phyloP scores from a whole-genome alignment of 2,888 invertebrate genomes.

The Gnatocerus cornutus region DNA sequence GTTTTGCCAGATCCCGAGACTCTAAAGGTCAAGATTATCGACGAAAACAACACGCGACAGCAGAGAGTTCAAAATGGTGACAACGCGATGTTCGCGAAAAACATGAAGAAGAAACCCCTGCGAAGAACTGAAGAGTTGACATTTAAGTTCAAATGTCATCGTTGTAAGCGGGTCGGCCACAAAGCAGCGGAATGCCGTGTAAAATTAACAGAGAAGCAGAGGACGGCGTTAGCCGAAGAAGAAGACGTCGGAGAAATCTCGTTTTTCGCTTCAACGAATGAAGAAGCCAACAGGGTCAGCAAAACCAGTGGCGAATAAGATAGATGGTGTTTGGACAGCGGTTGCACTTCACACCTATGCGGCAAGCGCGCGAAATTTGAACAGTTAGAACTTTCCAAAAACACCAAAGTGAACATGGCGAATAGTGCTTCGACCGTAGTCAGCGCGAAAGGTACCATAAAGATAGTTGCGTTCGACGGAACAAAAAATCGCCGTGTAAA shows the following conservation, averaged over 20 bases:
- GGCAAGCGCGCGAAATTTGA: background rate
- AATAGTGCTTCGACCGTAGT: background rate
- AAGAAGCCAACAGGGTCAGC: background rate
- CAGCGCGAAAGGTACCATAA: background rate
- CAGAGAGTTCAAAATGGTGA: too few relatives aligned
- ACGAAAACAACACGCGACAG: background rate
- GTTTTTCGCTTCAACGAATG: too few relatives aligned
- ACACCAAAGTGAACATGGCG: background rate
- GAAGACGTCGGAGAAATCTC: too few relatives aligned
- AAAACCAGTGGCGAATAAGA: background rate
- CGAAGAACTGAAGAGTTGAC: background rate
- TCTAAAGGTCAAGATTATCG: background rate
- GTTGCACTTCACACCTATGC: slow-evolving; percentile 7
- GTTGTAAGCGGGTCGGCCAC: background rate
- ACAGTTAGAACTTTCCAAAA: background rate
- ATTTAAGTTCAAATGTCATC: background rate
- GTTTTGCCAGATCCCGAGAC: background rate
- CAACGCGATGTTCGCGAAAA: too few relatives aligned
- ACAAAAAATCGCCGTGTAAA: background rate
- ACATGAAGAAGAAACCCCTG: background rate
- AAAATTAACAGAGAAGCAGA: too few relatives aligned
- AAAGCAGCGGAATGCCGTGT: background rate
- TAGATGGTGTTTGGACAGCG: slow-evolving; percentile 13
- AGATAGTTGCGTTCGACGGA: background rate
- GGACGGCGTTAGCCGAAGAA: background rate